A percentile compares a stretch with the other conserved stretches of the same genome.
Conservation (phyloP, 1,140 invertebrate genomes). For the Stegodyphus dumicola region DNA sequence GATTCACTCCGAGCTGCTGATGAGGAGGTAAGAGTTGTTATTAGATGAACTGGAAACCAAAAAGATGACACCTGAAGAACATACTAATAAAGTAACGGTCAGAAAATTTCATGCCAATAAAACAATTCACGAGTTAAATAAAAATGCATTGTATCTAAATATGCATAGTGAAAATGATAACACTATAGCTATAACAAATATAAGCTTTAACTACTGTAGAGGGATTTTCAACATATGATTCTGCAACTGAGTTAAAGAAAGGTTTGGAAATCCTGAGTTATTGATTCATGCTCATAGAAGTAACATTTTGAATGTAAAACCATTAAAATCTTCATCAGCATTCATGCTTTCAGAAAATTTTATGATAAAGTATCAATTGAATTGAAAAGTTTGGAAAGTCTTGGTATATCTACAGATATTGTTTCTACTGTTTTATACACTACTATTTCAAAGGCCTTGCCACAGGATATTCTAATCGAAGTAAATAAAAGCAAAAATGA, state of each 20-base stretch:
- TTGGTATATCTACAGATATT: not conserved
- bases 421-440: not conserved
- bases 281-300: constrained; percentile 1
- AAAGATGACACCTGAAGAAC: not conserved
- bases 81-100: not conserved
- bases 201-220: not conserved
- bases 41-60: not conserved
- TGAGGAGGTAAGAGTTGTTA: not conserved
- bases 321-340: constrained; percentile 5
- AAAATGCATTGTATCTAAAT: not conserved
- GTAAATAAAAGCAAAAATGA: not conserved
- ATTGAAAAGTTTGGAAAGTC: constrained; percentile 3
- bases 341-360: constrained; percentile 8
- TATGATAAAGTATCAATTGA: constrained; percentile 3
- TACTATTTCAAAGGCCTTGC: not conserved
- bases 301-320: not conserved
- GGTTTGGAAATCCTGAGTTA: constrained; percentile 2
- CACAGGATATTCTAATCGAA: not conserved
- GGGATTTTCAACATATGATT: not conserved
- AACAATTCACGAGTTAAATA: not conserved
- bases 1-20: not conserved
- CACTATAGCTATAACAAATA: not conserved
- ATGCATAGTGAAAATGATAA: not conserved
- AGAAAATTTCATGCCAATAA: not conserved
- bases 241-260: constrained; percentile 1